A percentile compares a stretch with the other conserved stretches of the same genome.
Conservation (phyloP, 2,797 vertebrate genomes). For the Cryptoprocta ferox region DNA sequence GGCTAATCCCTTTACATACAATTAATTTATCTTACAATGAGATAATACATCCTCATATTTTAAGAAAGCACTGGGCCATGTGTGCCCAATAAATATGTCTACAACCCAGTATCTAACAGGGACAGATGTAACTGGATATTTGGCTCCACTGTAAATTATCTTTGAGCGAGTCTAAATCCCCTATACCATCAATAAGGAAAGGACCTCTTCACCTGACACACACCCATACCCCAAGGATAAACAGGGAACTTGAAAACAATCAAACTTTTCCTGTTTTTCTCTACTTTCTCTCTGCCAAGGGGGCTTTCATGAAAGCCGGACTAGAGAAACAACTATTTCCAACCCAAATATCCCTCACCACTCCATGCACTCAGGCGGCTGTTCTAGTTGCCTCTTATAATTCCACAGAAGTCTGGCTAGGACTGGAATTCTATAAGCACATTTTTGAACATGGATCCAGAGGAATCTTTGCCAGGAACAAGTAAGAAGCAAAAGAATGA, state of each 20-base stretch:
- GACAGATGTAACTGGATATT: not conserved
- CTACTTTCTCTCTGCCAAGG: not conserved
- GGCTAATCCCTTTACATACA: not conserved
- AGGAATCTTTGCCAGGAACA: not conserved
- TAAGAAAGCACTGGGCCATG: not conserved
- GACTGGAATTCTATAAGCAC: not conserved
- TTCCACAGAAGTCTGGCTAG: slow-evolving; percentile 5
- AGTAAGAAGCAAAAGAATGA: slow-evolving; percentile 31
- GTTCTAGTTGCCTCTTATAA: not conserved
- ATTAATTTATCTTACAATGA: not conserved
- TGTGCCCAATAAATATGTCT: not conserved
- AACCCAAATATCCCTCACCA: not conserved
- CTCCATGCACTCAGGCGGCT: not conserved
- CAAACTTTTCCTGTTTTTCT: slow-evolving; percentile 3
- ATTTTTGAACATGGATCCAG: slow-evolving; percentile 7
- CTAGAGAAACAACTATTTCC: not conserved
- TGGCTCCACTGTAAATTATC: not conserved
- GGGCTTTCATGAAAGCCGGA: not conserved
- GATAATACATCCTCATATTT: not conserved
- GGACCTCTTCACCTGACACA: not conserved
- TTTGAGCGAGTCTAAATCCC: not conserved
- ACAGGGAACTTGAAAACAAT: not conserved
- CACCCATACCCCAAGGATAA: not conserved
- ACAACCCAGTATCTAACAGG: not conserved
- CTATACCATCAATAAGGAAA: not conserved